These are phyloP conservation scores for Spilarctia lutea DNA, from an alignment of 2,888 invertebrate species.

Conservation along the genomic window DNA sequence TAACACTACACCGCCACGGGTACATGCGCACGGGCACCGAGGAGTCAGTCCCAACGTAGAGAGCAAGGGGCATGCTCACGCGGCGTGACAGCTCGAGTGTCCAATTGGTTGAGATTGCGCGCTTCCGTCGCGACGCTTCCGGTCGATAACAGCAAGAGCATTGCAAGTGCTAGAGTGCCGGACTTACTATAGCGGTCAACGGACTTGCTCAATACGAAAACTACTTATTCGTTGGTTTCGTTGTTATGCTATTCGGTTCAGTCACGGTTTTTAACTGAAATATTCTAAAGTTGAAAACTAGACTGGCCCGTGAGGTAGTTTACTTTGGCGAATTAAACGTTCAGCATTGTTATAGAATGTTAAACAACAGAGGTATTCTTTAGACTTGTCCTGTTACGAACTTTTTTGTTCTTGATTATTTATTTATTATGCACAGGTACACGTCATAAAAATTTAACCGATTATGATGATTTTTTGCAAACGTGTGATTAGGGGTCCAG, in stretches of 20 bases:
- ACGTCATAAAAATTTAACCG: not conserved
- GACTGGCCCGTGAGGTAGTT: not conserved
- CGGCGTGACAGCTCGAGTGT: conserved; percentile 78
- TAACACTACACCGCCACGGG: conserved; percentile 12
- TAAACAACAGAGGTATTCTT: not conserved
- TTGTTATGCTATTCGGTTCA: conserved; percentile 46
- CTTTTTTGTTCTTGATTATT: not conserved
- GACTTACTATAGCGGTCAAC: conserved; percentile 78
- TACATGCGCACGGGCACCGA: conserved; percentile 51
- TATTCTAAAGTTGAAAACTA: not conserved
- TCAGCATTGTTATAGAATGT: not conserved
- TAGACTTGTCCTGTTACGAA: not conserved
- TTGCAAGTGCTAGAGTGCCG: conserved; percentile 60
- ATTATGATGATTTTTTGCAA: not conserved
- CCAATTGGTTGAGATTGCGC: conserved; percentile 86
- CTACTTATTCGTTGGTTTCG: conserved; percentile 37
- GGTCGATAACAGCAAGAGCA: conserved; percentile 81
- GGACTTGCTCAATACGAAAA: conserved; percentile 64
- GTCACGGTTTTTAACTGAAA: conserved; percentile 21
- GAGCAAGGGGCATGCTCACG: conserved; percentile 75
- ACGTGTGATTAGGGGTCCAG: not conserved
- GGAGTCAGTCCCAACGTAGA: conserved; percentile 48
- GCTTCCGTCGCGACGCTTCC: conserved; percentile 82
- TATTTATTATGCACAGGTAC: too few relatives aligned
- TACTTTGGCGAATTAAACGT: not conserved